These are phyloP conservation scores for Seira ritae DNA, from an alignment of 2,888 invertebrate species.

Conservation along the genomic window DNA sequence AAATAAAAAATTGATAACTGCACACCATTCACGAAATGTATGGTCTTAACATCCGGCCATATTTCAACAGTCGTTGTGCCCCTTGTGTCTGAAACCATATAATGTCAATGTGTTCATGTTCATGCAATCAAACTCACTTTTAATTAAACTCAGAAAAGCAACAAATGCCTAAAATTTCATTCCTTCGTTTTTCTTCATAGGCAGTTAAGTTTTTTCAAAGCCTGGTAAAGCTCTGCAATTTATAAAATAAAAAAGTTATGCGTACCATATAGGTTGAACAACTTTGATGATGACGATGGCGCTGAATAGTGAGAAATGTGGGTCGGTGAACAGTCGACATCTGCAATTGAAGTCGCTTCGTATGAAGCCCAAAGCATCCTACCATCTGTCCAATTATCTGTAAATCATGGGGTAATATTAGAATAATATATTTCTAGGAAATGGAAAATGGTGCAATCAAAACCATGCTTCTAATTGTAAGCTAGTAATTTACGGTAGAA, in stretches of 20 bases:
- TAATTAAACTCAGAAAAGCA: not conserved
- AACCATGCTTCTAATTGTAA: too few relatives aligned
- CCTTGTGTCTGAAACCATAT: constrained; percentile 57
- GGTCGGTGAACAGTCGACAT: constrained; percentile 57
- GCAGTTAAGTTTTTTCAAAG: not conserved
- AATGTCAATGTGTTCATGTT: not conserved
- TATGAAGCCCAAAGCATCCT: constrained; percentile 58
- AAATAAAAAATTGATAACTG: constrained; percentile 63
- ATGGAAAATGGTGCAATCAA: too few relatives aligned
- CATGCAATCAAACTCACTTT: not conserved
- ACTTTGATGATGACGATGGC: constrained; percentile 58
- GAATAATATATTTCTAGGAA: not conserved
- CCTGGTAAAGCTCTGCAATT: not conserved
- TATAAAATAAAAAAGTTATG: constrained; percentile 19
- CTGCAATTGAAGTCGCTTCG: constrained; percentile 25
- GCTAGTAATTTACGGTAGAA: too few relatives aligned
- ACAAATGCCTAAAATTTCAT: too few relatives aligned
- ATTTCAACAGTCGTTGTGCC: constrained; percentile 64
- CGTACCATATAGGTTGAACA: constrained; percentile 67
- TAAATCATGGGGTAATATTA: constrained; percentile 23
- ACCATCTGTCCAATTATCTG: constrained; percentile 71
- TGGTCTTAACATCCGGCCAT: constrained; percentile 62
- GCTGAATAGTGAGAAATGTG: constrained; percentile 27
- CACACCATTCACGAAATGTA: constrained; percentile 38
- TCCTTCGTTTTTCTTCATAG: too few relatives aligned